These are phyloP conservation scores for Lutjanus campechanus DNA, from an alignment of 2,797 vertebrate genomes.

Conservation along the genomic window DNA sequence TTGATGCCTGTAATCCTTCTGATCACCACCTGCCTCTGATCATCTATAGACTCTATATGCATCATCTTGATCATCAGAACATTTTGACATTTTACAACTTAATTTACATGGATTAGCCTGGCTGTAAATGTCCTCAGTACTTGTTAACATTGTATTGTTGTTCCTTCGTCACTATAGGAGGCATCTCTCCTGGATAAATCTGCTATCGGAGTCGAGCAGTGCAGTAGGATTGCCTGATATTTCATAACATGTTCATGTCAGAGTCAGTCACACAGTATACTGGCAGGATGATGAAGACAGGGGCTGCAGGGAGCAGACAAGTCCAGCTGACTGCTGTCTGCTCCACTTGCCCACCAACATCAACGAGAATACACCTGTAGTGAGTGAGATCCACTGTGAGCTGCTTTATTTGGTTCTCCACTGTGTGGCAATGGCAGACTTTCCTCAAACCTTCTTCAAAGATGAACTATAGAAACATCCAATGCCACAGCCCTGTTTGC, in stretches of 20 bases:
- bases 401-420: background rate
- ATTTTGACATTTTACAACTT: background rate
- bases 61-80: background rate
- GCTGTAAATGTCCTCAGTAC: background rate
- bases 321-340: constrained; percentile 28
- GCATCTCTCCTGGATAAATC: background rate
- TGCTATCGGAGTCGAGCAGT: constrained; percentile 7
- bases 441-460: background rate
- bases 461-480: background rate
- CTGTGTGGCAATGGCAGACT: constrained; percentile 1
- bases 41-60: background rate
- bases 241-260: constrained; percentile 40
- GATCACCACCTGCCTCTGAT: background rate
- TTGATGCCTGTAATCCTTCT: background rate
- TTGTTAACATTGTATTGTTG: background rate
- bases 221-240: constrained; percentile 36
- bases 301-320: constrained; percentile 27
- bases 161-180: background rate
- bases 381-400: constrained; percentile 13
- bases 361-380: constrained; percentile 13
- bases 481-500: too few species aligned
- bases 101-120: background rate
- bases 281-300: constrained; percentile 33
- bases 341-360: constrained; percentile 20
- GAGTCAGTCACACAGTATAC: constrained; percentile 23